These are phyloP conservation scores for Neocrepidodera transversa DNA, from an alignment of 2,888 invertebrate species.

Conservation along the genomic window DNA sequence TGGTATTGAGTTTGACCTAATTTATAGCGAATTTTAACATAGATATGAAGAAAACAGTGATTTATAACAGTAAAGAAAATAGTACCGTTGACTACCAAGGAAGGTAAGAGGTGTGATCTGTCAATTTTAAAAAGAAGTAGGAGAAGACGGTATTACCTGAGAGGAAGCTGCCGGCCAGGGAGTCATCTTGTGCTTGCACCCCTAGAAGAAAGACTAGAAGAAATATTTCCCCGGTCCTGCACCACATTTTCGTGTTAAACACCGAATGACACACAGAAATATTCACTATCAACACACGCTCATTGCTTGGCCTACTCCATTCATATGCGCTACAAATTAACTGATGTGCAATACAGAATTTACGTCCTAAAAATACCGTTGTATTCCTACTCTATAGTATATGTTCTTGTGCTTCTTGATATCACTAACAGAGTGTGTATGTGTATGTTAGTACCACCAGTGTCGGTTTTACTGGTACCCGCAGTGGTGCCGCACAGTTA, in stretches of 20 bases:
- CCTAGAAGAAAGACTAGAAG: conserved; percentile 48
- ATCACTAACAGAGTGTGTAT: conserved; percentile 37
- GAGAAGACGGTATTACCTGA: conserved; percentile 67
- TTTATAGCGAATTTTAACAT: conserved; percentile 13
- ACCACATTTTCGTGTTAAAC: conserved; percentile 29
- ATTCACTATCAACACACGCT: conserved; percentile 52
- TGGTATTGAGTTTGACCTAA: conserved; percentile 12
- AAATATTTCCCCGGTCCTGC: conserved; percentile 47
- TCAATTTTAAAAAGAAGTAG: conserved; percentile 31
- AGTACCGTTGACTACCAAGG: conserved; percentile 34
- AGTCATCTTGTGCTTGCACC: conserved; percentile 71
- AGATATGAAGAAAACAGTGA: conserved; percentile 21
- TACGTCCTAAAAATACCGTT: conserved; percentile 59
- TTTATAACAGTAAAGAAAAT: conserved; percentile 39
- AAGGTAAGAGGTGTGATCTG: conserved; percentile 30
- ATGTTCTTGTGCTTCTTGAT: conserved; percentile 40
- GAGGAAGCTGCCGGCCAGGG: conserved; percentile 81
- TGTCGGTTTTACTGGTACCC: conserved; percentile 42
- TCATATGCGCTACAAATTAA: conserved; percentile 55
- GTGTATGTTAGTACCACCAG: conserved; percentile 37
- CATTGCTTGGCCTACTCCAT: conserved; percentile 51
- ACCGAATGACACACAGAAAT: conserved; percentile 34
- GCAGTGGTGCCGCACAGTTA: conserved; percentile 54
- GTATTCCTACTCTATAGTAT: conserved; percentile 38
- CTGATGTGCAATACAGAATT: conserved; percentile 57